These are phyloP conservation scores for Spodoptera littoralis DNA, from an alignment of 2,888 invertebrate genomes.

Conservation along the genomic window DNA sequence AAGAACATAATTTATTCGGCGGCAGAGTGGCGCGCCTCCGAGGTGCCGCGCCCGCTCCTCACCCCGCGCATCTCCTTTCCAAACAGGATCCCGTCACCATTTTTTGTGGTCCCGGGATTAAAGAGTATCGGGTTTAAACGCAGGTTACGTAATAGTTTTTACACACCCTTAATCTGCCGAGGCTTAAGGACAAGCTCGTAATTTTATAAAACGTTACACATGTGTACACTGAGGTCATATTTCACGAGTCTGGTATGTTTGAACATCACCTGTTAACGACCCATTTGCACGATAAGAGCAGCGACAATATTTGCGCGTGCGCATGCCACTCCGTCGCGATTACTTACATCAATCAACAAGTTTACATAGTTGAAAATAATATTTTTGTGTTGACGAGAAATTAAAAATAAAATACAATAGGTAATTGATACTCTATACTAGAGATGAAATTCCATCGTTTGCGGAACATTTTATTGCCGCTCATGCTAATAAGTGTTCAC, in stretches of 20 bases:
- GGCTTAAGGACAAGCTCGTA: conserved; percentile 52
- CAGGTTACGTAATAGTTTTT: conserved; percentile 85
- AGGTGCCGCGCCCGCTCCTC: conserved; percentile 76
- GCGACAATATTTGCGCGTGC: conserved; percentile 65
- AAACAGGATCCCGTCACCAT: conserved; percentile 77
- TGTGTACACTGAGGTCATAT: conserved; percentile 19
- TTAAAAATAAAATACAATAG: conserved; percentile 4
- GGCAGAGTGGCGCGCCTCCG: conserved; percentile 85
- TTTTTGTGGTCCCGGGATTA: conserved; percentile 81
- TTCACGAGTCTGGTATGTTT: conserved; percentile 39
- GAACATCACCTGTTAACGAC: conserved; percentile 59
- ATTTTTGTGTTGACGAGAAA: conserved; percentile 7
- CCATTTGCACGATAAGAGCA: conserved; percentile 59
- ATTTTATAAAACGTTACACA: conserved; percentile 34
- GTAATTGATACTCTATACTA: conserved; percentile 18
- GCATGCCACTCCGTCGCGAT: conserved; percentile 51
- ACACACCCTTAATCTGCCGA: conserved; percentile 81
- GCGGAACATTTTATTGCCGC: conserved; percentile 24
- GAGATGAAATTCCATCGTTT: conserved; percentile 37
- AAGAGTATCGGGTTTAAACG: conserved; percentile 82
- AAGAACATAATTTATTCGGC: conserved; percentile 87
- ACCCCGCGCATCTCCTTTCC: conserved; percentile 64
- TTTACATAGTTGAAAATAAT: conserved; percentile 24
- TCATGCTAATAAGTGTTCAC: conserved; percentile 29
- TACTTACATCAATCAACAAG: conserved; percentile 53